Conservation (phyloP, 2,888 invertebrate genomes). For the Cantharis rufa region DNA sequence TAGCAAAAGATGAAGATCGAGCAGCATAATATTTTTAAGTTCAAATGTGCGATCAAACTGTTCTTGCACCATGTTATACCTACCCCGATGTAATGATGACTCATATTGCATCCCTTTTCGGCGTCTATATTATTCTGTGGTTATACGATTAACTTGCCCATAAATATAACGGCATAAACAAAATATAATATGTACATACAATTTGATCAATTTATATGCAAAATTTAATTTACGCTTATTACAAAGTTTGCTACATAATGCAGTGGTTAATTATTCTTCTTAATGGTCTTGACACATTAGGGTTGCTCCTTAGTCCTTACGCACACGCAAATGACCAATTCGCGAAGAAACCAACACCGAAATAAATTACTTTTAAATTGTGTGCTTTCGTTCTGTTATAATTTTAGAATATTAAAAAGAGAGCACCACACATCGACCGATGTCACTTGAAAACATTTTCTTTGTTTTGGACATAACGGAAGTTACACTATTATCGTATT, state of each 20-base stretch:
- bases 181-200: not conserved
- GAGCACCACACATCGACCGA: not conserved
- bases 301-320: not conserved
- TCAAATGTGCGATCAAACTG: not conserved
- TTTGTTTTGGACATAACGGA: not conserved
- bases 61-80: not conserved
- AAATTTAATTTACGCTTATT: not conserved
- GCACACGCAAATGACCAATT: not conserved
- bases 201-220: conserved; percentile 4
- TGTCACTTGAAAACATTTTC: not conserved
- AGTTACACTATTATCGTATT: not conserved
- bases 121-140: not conserved
- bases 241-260: not conserved
- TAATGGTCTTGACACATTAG: not conserved
- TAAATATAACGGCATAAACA: not conserved
- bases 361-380: not conserved
- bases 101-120: not conserved
- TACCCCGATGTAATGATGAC: not conserved
- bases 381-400: not conserved
- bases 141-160: not conserved
- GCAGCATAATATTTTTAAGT: not conserved
- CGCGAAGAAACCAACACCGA: not conserved
- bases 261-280: not conserved
- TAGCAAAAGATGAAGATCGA: not conserved
- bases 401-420: not conserved